These are phyloP conservation scores for Drosophila pullipes DNA, from an alignment of 2,888 invertebrate genomes.

Conservation along the genomic window DNA sequence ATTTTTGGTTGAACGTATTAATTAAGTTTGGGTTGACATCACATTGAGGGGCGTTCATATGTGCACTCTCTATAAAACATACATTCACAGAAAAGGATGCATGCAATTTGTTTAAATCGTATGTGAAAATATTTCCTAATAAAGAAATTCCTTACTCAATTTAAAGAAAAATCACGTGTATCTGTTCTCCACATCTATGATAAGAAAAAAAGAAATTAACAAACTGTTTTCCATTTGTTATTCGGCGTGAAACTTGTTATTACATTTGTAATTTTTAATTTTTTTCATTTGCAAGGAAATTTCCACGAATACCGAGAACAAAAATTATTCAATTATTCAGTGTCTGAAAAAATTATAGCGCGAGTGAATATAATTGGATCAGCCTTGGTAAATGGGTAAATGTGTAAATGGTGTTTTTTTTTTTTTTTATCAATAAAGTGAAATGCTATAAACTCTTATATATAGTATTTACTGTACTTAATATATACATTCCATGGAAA, in stretches of 20 bases:
- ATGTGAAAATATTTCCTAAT: not conserved
- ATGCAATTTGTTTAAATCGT: not conserved
- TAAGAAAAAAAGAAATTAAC: not conserved
- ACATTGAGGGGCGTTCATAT: not conserved
- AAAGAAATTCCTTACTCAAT: not conserved
- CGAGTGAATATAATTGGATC: conserved; percentile 30
- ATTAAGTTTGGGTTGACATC: conserved; percentile 39
- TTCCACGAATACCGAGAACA: not conserved
- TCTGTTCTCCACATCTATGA: too few relatives aligned
- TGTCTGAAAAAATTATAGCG: conserved; percentile 15
- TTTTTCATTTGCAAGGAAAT: not conserved
- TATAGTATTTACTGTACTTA: conserved; percentile 5
- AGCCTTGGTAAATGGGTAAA: conserved; percentile 1
- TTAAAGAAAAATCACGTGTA: not conserved
- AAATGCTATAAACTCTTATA: not conserved
- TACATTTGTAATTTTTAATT: not conserved
- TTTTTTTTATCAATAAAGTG: not conserved
- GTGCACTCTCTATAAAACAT: not conserved
- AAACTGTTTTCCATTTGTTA: not conserved
- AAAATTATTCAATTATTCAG: conserved; percentile 27
- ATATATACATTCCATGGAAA: not conserved
- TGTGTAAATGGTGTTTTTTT: conserved; percentile 4
- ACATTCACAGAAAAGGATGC: not conserved
- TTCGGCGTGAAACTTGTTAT: not conserved
- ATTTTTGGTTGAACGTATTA: conserved; percentile 38